Conservation (phyloP, 2,797 vertebrate species). For the Cephalopachus bancanus region DNA sequence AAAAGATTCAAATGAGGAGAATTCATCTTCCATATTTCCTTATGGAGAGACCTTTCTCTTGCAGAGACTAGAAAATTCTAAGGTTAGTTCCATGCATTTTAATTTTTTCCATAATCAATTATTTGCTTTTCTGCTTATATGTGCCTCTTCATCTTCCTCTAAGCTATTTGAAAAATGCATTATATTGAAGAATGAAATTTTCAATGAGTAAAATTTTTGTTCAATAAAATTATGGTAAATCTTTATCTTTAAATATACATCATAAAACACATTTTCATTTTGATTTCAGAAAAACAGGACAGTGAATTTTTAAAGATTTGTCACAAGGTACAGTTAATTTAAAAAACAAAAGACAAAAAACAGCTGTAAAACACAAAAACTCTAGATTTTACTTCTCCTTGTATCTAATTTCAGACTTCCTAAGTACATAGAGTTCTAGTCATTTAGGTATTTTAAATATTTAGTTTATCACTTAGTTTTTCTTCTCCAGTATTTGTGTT, state of each 20-base stretch:
- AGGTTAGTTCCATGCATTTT: slow-evolving; percentile 90
- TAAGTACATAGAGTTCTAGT: neutral
- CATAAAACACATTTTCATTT: slow-evolving; percentile 43
- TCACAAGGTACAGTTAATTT: neutral
- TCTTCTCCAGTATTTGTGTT: neutral
- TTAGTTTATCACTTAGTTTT: neutral
- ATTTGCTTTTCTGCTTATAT: neutral
- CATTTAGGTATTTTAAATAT: neutral
- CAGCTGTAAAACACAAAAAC: neutral
- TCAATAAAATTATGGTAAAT: slow-evolving; percentile 38
- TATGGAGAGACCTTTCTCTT: slow-evolving; percentile 95
- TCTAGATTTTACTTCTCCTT: neutral
- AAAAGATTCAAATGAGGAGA: slow-evolving; percentile 89
- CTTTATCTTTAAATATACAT: slow-evolving; percentile 16
- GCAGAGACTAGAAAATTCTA: slow-evolving; percentile 87
- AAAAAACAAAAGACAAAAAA: neutral
- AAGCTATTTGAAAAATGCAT: slow-evolving; percentile 37
- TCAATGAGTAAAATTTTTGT: slow-evolving; percentile 2
- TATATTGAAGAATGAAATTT: slow-evolving; percentile 51
- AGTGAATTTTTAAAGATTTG: neutral
- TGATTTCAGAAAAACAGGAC: neutral
- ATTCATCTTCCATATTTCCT: slow-evolving; percentile 91
- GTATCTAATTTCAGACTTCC: neutral
- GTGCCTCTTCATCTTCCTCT: slow-evolving; percentile 52
- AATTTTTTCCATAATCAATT: slow-evolving; percentile 42